Evolutionary conservation across 2,888 invertebrate species (phyloP).

Genomic region (Andrena praecox): DNA sequence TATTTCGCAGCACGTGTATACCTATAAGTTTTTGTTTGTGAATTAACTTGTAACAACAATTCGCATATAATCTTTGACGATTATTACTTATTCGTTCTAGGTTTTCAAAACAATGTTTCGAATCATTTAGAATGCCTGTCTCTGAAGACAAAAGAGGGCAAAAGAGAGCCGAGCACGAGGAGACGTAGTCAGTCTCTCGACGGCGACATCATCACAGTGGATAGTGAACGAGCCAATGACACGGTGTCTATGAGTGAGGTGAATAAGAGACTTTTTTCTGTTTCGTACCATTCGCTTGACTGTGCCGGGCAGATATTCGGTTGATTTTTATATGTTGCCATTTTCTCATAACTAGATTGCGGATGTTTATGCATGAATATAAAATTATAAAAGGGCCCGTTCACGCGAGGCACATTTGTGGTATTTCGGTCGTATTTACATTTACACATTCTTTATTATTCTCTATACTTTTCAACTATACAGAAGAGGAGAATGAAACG

Average conservation of each 20-base stretch:
- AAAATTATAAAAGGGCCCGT: too few relatives aligned
- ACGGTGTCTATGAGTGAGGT: constrained; percentile 52
- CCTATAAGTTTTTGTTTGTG: too few relatives aligned
- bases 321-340: neutral
- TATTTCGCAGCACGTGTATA: too few relatives aligned
- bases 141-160: constrained; percentile 43
- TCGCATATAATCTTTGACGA: neutral
- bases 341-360: neutral
- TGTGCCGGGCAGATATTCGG: neutral
- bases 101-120: constrained; percentile 48
- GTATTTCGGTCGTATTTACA: too few relatives aligned
- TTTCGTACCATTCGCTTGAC: too few relatives aligned
- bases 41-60: too few relatives aligned
- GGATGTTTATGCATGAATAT: too few relatives aligned
- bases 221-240: constrained; percentile 8
- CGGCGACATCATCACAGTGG: constrained; percentile 67
- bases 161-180: constrained; percentile 69
- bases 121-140: constrained; percentile 49
- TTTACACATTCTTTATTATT: too few relatives aligned
- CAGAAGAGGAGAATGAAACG: too few relatives aligned
- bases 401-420: too few relatives aligned
- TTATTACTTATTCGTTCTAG: constrained; percentile 62
- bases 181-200: constrained; percentile 79
- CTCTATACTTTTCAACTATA: too few relatives aligned
- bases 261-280: constrained; percentile 8